Evolutionary conservation across 30 jellyfish, hydroid and myxozoan species (phyloP).

Genomic region (Cassiopea andromeda): DNA sequence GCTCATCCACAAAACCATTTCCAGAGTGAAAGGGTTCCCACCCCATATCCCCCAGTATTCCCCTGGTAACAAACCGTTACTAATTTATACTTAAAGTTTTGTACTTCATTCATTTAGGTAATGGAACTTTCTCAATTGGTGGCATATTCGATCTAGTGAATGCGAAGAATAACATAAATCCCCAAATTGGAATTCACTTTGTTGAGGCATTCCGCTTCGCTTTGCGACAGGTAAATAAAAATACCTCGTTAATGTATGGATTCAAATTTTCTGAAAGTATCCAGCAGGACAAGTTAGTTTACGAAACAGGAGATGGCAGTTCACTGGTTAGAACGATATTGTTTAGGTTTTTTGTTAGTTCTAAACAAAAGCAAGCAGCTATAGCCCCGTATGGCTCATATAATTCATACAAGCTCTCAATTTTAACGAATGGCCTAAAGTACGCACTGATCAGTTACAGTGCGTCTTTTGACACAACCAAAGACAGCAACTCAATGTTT

Average conservation of each 20-base stretch:
- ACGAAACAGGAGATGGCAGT: constrained; percentile 2
- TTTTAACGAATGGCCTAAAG: constrained; percentile 58
- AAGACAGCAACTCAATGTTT: not conserved
- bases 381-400: constrained; percentile 74
- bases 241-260: constrained; percentile 75
- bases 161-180: constrained; percentile 19
- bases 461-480: constrained; percentile 60
- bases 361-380: constrained; percentile 26
- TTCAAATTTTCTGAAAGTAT: constrained; percentile 25
- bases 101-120: constrained; percentile 16
- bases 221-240: constrained; percentile 60
- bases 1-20: too few species aligned
- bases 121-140: constrained; percentile 56
- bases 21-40: too few species aligned
- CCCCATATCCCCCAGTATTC: too few species aligned
- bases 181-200: constrained; percentile 77
- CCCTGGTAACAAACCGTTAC: too few species aligned
- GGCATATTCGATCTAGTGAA: constrained; percentile 58
- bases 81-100: too few species aligned
- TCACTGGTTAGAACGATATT: not conserved
- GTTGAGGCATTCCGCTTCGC: constrained; percentile 80
- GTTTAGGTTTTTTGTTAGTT: constrained; percentile 21
- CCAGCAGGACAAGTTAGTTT: not conserved
- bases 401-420: constrained; percentile 57
- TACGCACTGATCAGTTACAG: constrained; percentile 75